Conservation (phyloP, 2,888 invertebrate species). For the Quadriops clusia region DNA sequence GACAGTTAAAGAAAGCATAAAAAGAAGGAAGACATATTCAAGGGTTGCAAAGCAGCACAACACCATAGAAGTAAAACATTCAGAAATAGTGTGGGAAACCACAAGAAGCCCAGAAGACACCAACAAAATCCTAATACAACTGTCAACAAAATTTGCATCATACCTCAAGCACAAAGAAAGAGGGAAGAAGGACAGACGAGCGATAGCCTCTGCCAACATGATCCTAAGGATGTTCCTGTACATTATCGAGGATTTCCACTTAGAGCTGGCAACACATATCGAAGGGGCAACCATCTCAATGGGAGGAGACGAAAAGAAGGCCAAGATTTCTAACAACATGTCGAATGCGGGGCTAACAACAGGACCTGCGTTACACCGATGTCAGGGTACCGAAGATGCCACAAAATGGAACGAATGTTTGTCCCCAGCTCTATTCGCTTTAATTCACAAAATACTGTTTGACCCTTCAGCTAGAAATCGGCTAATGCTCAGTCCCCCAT, state of each 20-base stretch:
- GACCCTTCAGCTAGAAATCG: conserved; percentile 9
- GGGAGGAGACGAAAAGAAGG: conserved; percentile 23
- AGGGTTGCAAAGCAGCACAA: too few relatives aligned
- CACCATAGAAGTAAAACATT: too few relatives aligned
- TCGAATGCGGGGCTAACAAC: conserved; percentile 4
- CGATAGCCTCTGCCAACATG: conserved; percentile 18
- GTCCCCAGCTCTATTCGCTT: conserved; percentile 16
- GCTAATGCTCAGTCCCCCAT: conserved; percentile 8
- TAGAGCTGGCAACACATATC: conserved; percentile 13
- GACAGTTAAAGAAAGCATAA: too few relatives aligned
- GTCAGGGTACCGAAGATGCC: conserved; percentile 24
- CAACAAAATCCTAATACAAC: background rate
- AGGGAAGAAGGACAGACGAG: conserved; percentile 18
- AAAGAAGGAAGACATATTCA: too few relatives aligned
- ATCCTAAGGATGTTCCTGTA: conserved; percentile 17
- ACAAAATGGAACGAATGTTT: conserved; percentile 27
- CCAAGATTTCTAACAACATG: conserved; percentile 17
- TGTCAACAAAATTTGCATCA: conserved; percentile 11
- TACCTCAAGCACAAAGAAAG: conserved; percentile 20
- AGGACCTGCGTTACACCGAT: background rate
- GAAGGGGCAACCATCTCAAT: conserved; percentile 21
- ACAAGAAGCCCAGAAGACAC: too few relatives aligned
- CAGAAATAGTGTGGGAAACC: too few relatives aligned
- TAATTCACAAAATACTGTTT: conserved; percentile 19
- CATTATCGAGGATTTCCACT: conserved; percentile 19